Evolutionary conservation across 2,797 vertebrate genomes (phyloP), one percentile per base, ranked within the genome.

Genomic region (Sebastes minor): DNA sequence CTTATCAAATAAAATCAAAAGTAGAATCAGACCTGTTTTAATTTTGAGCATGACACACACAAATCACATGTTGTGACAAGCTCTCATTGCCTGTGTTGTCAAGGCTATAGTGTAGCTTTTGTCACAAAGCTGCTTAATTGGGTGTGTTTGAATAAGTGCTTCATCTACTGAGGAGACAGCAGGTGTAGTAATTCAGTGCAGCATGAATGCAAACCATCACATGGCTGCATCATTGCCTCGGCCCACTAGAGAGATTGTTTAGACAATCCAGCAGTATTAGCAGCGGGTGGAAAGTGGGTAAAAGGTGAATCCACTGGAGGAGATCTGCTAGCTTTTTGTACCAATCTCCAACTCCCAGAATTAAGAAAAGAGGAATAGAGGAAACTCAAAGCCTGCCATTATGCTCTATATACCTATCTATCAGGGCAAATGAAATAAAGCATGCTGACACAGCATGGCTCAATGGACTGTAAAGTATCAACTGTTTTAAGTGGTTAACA

Each of bases 401-500:
- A 27, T 5, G 70, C 46, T 72, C 4, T 8, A 20, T 16, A 18
- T 46, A 46, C 18, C 10, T 61, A 27, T 52, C 16, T 61, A 27
- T 52, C 20, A 53, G 12, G 65, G 13, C 12, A 65, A 30, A 71
- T 55, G 4, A 16, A 55, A 63, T n/a, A n/a, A 33, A 78, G 38
- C 27, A 67, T 16, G 42, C 25, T 52, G 28, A 2, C 66, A 64
- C 23, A 27, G 30, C 35, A 66, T 75, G 61, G 63, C 35, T 76
- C 56, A 63, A 20, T 60, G 38, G 46, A 76, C 49, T 55, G 53
- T 32, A 30, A 69, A 59, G 18, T 23, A 72, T 61, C 62, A 76
- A 56, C 63, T 80, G 57, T 78, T 67, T 67, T 14, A 77, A 65
- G 71, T 73, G 52, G 46, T 80, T 71, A 68, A 76, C 35, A 42